These are phyloP conservation scores for Lordiphosa collinella DNA, from an alignment of 1,140 invertebrate genomes.

Conservation along the genomic window DNA sequence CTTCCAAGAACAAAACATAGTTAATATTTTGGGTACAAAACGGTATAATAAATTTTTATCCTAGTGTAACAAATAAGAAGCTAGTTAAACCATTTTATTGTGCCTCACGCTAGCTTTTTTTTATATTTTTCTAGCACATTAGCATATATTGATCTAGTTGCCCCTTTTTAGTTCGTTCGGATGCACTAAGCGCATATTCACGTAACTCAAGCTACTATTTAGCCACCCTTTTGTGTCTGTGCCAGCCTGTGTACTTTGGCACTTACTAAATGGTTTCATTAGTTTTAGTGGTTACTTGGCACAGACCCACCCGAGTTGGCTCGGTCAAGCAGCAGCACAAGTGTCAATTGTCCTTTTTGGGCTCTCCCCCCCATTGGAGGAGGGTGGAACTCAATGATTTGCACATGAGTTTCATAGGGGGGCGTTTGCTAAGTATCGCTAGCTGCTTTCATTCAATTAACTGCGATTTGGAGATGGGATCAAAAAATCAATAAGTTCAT, in stretches of 20 bases:
- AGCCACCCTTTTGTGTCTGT: constrained; percentile 37
- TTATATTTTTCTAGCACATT: no score
- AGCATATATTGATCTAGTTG: constrained; percentile 61
- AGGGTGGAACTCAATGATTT: constrained; percentile 48
- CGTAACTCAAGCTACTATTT: constrained; percentile 33
- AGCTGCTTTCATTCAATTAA: constrained; percentile 57
- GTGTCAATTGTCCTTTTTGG: constrained; percentile 56
- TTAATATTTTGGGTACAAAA: no score
- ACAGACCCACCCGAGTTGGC: constrained; percentile 10
- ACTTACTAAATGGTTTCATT: constrained; percentile 72
- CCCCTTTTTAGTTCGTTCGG: not conserved
- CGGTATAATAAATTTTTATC: no score
- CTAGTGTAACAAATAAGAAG: no score
- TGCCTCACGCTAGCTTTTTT: no score
- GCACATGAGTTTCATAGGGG: constrained; percentile 30
- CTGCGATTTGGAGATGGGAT: constrained; percentile 49
- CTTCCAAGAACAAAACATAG: no score
- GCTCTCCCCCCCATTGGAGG: constrained; percentile 6
- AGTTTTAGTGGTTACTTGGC: constrained; percentile 69
- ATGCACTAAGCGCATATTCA: constrained; percentile 42
- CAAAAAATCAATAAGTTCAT: constrained; percentile 27
- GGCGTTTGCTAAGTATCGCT: constrained; percentile 6
- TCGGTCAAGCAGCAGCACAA: constrained; percentile 51
- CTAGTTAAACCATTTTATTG: no score
- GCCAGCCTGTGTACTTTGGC: constrained; percentile 35